Conservation (phyloP, 2,888 invertebrate species). For the Conus canariensis region DNA sequence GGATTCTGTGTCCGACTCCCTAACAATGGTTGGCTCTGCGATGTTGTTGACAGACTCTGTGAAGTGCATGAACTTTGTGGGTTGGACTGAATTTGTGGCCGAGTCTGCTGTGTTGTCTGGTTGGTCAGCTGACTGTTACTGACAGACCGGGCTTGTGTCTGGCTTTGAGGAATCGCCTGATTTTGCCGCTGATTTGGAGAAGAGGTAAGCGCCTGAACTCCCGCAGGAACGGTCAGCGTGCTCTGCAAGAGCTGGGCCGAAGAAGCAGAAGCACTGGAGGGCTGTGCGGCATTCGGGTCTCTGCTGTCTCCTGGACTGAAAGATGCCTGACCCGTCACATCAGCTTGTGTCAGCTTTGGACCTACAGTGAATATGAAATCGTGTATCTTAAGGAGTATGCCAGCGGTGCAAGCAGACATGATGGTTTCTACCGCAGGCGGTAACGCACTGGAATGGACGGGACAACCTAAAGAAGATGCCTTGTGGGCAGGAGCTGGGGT, state of each 20-base stretch:
- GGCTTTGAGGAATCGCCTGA: neutral
- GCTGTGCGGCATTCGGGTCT: neutral
- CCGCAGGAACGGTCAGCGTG: too few relatives aligned
- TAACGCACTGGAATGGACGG: neutral
- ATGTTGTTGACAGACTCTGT: neutral
- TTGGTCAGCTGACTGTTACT: too few relatives aligned
- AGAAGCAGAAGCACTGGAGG: neutral
- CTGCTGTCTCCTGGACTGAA: too few relatives aligned
- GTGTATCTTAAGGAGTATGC: too few relatives aligned
- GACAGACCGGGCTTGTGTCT: neutral
- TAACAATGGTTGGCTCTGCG: neutral
- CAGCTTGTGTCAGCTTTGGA: too few relatives aligned
- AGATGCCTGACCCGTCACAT: too few relatives aligned
- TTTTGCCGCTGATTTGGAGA: neutral
- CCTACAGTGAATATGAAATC: too few relatives aligned
- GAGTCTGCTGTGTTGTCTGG: neutral
- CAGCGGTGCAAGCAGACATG: too few relatives aligned
- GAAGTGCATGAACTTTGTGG: neutral
- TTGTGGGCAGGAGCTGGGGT: neutral
- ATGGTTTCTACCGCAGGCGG: neutral
- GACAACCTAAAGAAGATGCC: neutral
- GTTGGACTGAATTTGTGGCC: neutral
- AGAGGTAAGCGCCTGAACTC: neutral
- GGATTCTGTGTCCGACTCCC: neutral
- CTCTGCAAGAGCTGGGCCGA: too few relatives aligned